phyloP scores from a whole-genome alignment of 2,888 invertebrate genomes.

The Crocallis elinguaria region DNA sequence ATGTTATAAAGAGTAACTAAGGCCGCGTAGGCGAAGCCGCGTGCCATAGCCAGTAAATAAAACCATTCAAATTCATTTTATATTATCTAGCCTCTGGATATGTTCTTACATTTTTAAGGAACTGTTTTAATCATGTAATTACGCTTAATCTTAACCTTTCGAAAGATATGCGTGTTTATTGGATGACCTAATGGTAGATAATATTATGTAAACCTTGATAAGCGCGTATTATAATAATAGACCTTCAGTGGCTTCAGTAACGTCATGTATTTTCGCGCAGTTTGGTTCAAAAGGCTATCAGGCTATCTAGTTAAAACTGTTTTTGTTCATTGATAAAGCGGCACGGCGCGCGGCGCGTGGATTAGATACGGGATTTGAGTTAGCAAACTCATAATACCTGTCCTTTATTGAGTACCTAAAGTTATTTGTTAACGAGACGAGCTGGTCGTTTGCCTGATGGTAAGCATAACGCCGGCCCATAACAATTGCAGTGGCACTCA shows the following conservation, averaged over 20 bases:
- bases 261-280: constrained; percentile 13
- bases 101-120: neutral
- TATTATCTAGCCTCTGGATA: too few relatives aligned
- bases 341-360: neutral
- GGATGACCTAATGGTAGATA: neutral
- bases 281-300: constrained; percentile 18
- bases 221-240: neutral
- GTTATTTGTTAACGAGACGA: too few relatives aligned
- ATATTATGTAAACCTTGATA: constrained; percentile 1
- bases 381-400: too few relatives aligned
- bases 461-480: too few relatives aligned
- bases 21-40: too few relatives aligned
- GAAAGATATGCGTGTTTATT: neutral
- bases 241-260: constrained; percentile 1
- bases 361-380: neutral
- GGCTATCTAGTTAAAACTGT: neutral
- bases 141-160: neutral
- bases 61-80: too few relatives aligned
- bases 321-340: neutral
- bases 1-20: too few relatives aligned
- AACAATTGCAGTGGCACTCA: too few relatives aligned
- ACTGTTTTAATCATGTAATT: neutral
- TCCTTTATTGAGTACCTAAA: too few relatives aligned
- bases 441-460: too few relatives aligned
- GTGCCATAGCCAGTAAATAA: too few relatives aligned